phyloP scores from a whole-genome alignment of 2,113 vertebrate species.

The Corythornis vintsioides region DNA sequence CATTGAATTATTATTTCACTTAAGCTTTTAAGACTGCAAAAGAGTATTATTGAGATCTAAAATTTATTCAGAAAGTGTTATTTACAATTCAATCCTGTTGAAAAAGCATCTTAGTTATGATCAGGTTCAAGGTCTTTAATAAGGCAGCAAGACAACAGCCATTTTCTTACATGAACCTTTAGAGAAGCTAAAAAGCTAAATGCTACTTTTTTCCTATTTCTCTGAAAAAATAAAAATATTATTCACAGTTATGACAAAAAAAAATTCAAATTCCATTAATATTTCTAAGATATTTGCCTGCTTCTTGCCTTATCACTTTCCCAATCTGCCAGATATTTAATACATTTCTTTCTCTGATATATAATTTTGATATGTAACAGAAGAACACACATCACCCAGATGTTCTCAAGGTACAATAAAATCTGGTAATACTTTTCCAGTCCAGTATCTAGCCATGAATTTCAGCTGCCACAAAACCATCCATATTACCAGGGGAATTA shows the following conservation, averaged over 20 bases:
- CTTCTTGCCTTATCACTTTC: neutral
- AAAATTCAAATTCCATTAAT: neutral
- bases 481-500: constrained; percentile 79
- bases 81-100: neutral
- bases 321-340: neutral
- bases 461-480: constrained; percentile 61
- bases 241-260: neutral
- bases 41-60: neutral
- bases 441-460: constrained; percentile 46
- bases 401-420: constrained; percentile 61
- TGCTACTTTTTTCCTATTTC: neutral
- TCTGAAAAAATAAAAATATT: neutral
- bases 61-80: neutral
- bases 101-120: neutral
- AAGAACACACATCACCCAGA: constrained; percentile 30
- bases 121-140: neutral
- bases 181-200: neutral
- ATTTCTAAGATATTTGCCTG: neutral
- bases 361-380: constrained; percentile 23
- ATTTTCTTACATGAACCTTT: neutral
- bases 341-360: constrained; percentile 45
- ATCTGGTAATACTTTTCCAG: constrained; percentile 42
- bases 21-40: neutral
- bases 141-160: neutral
- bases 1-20: neutral